Base-by-base conservation (phyloP, 2,113 vertebrate species). In the Arizona elegans region DNA sequence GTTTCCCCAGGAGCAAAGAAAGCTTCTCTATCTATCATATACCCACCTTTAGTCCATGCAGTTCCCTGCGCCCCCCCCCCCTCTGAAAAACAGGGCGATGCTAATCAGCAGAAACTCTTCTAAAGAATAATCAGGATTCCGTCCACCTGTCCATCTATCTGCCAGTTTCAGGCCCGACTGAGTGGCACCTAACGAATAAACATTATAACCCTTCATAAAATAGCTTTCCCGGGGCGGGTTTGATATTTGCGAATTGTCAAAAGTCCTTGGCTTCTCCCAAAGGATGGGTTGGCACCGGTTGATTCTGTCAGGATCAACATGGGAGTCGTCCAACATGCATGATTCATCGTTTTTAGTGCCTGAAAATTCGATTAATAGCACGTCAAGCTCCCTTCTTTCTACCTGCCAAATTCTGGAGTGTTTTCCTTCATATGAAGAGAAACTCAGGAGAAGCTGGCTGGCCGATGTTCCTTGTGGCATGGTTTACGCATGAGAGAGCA, bases 1-100 rank as follows among this genome's bases (percentile, higher is more conserved):
- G 62, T 6, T 70, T 15, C 62, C 26, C 0, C 62, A 70, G n/a
- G 29, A 70, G 65, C 29, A 70, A 70, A n/a, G 12, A 70, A n/a
- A n/a, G 2, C 65, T 2, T 7, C 2, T 5, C 5, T 12, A 5
- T n/a, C 11, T 5, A n/a, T n/a, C 62, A 5, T 70, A 10, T 6
- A 5, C 13, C 65, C 29, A 70, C 13, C 65, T n/a, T 29, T 3
- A n/a, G 29, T 65, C 26, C 1, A 1, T n/a, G 3, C 29, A 70
- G 29, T 0, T n/a, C n/a, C 13, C 29, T 70, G 1, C 1, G 5
- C 29, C 12, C 13, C 29, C n/a, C 4, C 3, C 13, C 29, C 12
- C 0, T n/a, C 29, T 70, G 12, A 33, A 70, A 70, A n/a, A 15
- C 29, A 33, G 29, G 65, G 29, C 29, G 29, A n/a, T 2, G 29